Base-by-base conservation (phyloP, 2,797 vertebrate species). In the Ctenochaetus hawaiiensis region DNA sequence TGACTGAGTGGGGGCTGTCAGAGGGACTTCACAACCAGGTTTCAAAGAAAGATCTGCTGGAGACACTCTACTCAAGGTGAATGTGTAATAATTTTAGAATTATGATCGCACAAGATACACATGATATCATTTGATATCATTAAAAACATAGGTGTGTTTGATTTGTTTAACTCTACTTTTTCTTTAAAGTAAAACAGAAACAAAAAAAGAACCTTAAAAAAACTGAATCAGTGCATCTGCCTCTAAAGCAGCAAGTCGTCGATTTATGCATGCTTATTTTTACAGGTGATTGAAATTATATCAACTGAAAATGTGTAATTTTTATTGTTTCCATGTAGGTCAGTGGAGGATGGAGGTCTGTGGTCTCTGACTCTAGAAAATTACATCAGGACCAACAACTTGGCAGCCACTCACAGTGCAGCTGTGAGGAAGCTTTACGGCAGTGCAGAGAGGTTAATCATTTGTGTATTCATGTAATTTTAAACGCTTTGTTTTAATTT, bases 341-440 rank as follows among this genome's bases (percentile, higher is more conserved):
- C 97, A 18, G 81, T 95, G 80, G 92, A 95, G 73, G 93, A 90
- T 18, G 98, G 98, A 65, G 94, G 95, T 78, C 93, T 99, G 13
- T 99, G 98, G 98, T 95, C 97, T 84, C 92, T 99, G 89, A 95
- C 96, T 69, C 89, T 98, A 76, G 94, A 95, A 78, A 95, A 94
- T 89, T 94, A 95, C 91, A 94, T 97, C 11, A 53, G 67, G 73
- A 86, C 67, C 16, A 93, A 82, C 73, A 91, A 83, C 5, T 13
- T 94, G 68, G 80, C 85, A 67, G 72, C 81, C 48, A 82, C 91
- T 54, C 85, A 85, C 59, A n/a, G 44, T 3, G 10, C 63, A 48
- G 88, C 95, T 16, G 65, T 96, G 69, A 96, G 91, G 67, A 90
- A 75, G 43, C 95, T 98, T 60, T 97, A 95, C 48, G 87, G 87